Percentiles rank a stretch among this genome's conserved stretches.
Conservation (phyloP, 2,113 vertebrate species). For the Sardina pilchardus region DNA sequence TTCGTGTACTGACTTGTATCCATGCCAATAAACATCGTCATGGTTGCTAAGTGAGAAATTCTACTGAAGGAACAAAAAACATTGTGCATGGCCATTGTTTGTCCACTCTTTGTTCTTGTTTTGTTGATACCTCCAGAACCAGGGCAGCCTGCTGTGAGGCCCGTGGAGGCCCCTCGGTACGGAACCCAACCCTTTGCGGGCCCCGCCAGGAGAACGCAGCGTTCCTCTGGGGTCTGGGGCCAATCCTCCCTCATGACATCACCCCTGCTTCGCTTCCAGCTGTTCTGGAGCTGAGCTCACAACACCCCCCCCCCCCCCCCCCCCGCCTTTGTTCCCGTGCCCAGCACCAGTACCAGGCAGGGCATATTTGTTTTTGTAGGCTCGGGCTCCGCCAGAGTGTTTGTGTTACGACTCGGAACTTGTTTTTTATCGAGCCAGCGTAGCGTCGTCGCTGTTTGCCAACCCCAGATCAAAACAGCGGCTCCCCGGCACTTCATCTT, state of each 20-base stretch:
- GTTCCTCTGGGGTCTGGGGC: conserved; percentile 7
- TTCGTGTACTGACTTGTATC: neutral
- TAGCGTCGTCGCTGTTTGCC: conserved; percentile 20
- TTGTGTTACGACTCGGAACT: conserved; percentile 7
- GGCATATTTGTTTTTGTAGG: neutral
- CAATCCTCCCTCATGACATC: conserved; percentile 14
- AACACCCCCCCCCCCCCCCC: no score
- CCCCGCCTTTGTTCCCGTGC: neutral
- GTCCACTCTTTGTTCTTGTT: neutral
- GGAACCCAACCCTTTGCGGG: neutral
- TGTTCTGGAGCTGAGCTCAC: neutral
- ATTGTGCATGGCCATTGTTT: neutral
- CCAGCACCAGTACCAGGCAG: neutral
- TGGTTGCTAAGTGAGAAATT: neutral
- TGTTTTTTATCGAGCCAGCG: conserved; percentile 23
- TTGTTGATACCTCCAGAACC: neutral
- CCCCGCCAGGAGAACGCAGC: neutral
- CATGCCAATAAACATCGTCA: neutral
- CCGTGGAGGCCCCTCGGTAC: neutral
- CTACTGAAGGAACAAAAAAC: neutral
- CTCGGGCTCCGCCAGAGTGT: neutral
- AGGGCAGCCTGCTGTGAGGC: neutral
- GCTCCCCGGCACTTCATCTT: conserved; percentile 29
- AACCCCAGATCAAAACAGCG: conserved; percentile 33
- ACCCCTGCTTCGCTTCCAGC: conserved; percentile 8